Base-by-base conservation (phyloP, 2,888 invertebrate genomes). In the Dryocosmus kuriphilus region DNA sequence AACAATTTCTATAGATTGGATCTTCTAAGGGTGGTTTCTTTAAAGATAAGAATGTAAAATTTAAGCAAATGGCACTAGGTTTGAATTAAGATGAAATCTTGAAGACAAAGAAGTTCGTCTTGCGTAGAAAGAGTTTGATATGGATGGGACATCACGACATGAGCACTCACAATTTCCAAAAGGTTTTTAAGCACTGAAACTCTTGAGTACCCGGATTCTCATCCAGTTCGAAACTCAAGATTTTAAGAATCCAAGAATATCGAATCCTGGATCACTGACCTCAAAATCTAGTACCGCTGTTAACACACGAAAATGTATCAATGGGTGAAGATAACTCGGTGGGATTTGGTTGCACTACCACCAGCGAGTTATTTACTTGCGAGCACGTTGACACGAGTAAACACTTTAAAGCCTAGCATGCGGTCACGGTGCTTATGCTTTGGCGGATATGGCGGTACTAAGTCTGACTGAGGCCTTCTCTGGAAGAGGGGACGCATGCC, bases 381-480 rank as follows among this genome's bases (percentile, higher is more conserved):
- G 46, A 27, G 30, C 71, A 71, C 71, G 71, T 62, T 51, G 62
- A 41, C 51, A 77, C 74, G 35, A 77, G 62, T 46, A 75, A 24
- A 27, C 65, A 63, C 67, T 75, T 61, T 41, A 41, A 74, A 74
- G 73, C 71, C 55, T 63, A 55, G 60, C 76, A 73, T 62, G 57
- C 74, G 57, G 80, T 80, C 88, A 86, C 89, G 88, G 86, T 88
- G 89, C 86, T 90, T 88, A 86, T 90, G 88, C 88, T 90, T 87
- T 89, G 90, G 85, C 89, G 91, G 90, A 86, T 91, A 91, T 91
- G 91, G 90, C 90, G 90, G 90, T 90, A 91, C 91, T 91, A 90
- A 90, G 86, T 67, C 67, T 67, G 67, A 67, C 46, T 67, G 67
- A 71, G 82, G 80, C 80, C 79, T 77, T 79, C 67, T 79, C 81